These are phyloP conservation scores for Aulostomus chinensis DNA, from an alignment of 2,797 vertebrate species.

Conservation along the genomic window DNA sequence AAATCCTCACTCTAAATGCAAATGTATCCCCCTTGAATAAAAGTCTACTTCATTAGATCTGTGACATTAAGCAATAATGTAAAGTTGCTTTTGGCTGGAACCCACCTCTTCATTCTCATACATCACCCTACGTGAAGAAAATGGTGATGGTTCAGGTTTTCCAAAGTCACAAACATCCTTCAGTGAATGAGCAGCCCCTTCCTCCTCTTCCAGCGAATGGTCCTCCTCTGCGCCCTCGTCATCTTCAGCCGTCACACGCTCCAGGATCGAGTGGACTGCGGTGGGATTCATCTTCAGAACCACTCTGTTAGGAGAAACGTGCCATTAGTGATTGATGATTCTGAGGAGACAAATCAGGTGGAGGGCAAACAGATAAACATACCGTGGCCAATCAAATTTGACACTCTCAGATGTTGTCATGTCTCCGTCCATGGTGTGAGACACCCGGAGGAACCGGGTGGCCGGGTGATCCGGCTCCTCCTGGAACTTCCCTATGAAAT, in stretches of 20 bases:
- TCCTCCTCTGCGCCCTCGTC: conserved; percentile 86
- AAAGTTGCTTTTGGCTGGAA: too few species aligned
- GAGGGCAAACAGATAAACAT: background rate
- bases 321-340: background rate
- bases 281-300: conserved; percentile 95
- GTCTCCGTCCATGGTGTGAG: conserved; percentile 89
- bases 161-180: conserved; percentile 97
- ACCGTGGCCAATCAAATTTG: conserved; percentile 98
- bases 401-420: conserved; percentile 89
- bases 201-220: conserved; percentile 93
- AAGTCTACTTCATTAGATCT: background rate
- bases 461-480: conserved; percentile 82
- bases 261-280: conserved; percentile 94
- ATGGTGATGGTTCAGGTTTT: conserved; percentile 94
- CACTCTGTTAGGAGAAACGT: conserved; percentile 76
- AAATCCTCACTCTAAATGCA: too few species aligned
- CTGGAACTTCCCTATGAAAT: conserved; percentile 87
- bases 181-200: conserved; percentile 93
- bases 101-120: conserved; percentile 98
- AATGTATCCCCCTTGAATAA: too few species aligned
- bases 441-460: conserved; percentile 88
- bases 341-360: background rate
- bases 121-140: conserved; percentile 98
- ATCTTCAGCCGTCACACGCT: conserved; percentile 90
- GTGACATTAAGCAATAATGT: too few species aligned